A percentile compares a stretch with the other conserved stretches of the same genome.
phyloP scores from a whole-genome alignment of 92 coral and sea anemone species.

The Paragorgia papillata region DNA sequence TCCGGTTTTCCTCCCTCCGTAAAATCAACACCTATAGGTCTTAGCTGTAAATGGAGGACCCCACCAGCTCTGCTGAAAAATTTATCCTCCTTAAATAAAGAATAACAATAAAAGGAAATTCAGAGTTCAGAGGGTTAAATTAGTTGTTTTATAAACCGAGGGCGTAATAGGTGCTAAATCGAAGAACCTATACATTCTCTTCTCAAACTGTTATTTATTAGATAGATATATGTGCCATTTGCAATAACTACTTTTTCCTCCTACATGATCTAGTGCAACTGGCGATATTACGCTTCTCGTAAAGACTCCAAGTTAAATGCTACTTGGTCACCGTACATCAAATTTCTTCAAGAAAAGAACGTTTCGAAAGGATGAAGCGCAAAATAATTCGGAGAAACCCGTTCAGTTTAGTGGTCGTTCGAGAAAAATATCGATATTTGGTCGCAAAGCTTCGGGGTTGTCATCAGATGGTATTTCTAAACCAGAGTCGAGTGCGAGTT shows the following conservation, averaged over 20 bases:
- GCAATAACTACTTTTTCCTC: background rate
- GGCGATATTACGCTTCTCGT: conserved; percentile 95
- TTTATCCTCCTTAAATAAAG: no score
- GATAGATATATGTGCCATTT: no score
- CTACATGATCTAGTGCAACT: conserved; percentile 69
- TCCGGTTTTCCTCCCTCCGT: no score
- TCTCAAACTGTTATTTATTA: no score
- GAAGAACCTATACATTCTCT: no score
- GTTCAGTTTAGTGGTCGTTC: conserved; percentile 8
- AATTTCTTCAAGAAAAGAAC: conserved; percentile 59
- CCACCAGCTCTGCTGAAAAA: no score
- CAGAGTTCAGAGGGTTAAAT: no score
- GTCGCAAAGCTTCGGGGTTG: conserved; percentile 13
- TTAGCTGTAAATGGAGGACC: no score
- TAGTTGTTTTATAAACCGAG: no score
- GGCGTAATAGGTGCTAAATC: no score
- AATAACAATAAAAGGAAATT: no score
- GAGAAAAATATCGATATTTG: conserved; percentile 33
- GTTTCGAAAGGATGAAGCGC: background rate
- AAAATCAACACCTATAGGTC: no score
- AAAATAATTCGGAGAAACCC: conserved; percentile 21
- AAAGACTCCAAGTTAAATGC: conserved; percentile 80
- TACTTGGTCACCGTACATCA: conserved; percentile 89
- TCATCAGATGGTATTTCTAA: conserved; percentile 6
- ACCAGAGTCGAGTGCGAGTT: background rate